phyloP scores from a whole-genome alignment of 92 coral and sea anemone species.

The Nematostella vectensis region DNA sequence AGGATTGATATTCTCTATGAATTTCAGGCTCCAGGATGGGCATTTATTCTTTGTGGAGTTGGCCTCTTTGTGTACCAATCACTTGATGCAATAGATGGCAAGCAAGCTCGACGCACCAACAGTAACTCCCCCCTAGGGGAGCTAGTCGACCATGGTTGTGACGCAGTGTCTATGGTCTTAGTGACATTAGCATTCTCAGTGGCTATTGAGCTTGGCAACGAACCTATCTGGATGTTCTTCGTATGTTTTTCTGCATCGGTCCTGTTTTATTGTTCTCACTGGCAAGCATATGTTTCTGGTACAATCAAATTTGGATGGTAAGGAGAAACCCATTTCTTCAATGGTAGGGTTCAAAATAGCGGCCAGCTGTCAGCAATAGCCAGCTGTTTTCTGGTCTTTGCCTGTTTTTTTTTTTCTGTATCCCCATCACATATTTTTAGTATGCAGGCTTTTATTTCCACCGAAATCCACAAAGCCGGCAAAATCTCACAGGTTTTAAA shows the following conservation, averaged over 20 bases:
- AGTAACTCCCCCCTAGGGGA: constrained; percentile 89
- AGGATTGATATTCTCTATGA: too few species aligned
- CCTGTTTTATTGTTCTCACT: constrained; percentile 86
- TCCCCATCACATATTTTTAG: too few species aligned
- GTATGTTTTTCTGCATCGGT: constrained; percentile 39
- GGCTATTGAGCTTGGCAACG: constrained; percentile 65
- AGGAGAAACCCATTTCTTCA: too few species aligned
- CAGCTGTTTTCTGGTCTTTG: too few species aligned
- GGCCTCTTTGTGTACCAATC: constrained; percentile 87
- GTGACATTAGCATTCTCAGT: constrained; percentile 43
- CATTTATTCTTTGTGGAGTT: constrained; percentile 50
- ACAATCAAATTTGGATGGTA: constrained; percentile 87
- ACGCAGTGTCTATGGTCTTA: constrained; percentile 72
- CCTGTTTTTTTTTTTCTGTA: too few species aligned
- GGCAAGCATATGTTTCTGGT: constrained; percentile 92
- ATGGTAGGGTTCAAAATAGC: too few species aligned
- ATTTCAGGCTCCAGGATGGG: constrained; percentile 88
- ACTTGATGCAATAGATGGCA: constrained; percentile 92
- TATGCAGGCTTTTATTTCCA: too few species aligned
- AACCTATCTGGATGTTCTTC: constrained; percentile 83
- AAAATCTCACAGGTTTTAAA: too few species aligned
- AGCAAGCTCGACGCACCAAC: constrained; percentile 91
- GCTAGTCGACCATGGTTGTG: constrained; percentile 97
- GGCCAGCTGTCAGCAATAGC: too few species aligned
- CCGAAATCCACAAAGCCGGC: too few species aligned